Conservation (phyloP, 2,113 vertebrate genomes). For the Ctenomys sociabilis region DNA sequence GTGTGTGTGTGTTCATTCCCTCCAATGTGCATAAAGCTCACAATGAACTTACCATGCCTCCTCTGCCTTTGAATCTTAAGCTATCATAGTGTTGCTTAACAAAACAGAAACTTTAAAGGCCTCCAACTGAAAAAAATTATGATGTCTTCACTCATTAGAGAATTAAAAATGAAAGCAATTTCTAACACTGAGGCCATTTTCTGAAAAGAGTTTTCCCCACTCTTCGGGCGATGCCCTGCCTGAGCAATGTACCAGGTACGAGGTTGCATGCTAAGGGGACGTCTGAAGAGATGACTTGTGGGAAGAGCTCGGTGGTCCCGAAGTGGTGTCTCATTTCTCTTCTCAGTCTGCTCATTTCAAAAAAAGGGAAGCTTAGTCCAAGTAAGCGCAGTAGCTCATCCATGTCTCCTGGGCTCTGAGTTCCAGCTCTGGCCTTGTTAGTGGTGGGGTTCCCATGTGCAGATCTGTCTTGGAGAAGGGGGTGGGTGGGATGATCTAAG, state of each 20-base stretch:
- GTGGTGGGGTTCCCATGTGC: not conserved
- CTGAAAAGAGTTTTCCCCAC: not conserved
- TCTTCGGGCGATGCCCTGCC: not conserved
- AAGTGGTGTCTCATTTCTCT: not conserved
- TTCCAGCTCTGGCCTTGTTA: not conserved
- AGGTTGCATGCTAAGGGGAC: not conserved
- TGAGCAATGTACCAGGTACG: no score
- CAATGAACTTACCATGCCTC: not conserved
- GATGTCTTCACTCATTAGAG: not conserved
- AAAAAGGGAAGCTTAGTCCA: not conserved
- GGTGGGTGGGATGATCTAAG: accelerated
- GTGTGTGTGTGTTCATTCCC: not conserved
- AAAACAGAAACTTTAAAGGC: not conserved
- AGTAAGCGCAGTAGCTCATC: not conserved
- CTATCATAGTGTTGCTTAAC: not conserved
- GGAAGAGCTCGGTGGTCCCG: not conserved
- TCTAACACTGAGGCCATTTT: not conserved
- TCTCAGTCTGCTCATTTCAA: not conserved
- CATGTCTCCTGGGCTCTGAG: not conserved
- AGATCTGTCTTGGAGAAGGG: not conserved
- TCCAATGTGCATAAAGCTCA: not conserved
- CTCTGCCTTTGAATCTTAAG: not conserved
- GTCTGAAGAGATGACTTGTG: not conserved
- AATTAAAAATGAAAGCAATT: constrained; percentile 6
- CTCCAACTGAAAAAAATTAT: not conserved